A percentile compares a stretch with the other conserved stretches of the same genome.
phyloP scores from a whole-genome alignment of 2,797 vertebrate genomes.

The Heteromormyrus szaboi region DNA sequence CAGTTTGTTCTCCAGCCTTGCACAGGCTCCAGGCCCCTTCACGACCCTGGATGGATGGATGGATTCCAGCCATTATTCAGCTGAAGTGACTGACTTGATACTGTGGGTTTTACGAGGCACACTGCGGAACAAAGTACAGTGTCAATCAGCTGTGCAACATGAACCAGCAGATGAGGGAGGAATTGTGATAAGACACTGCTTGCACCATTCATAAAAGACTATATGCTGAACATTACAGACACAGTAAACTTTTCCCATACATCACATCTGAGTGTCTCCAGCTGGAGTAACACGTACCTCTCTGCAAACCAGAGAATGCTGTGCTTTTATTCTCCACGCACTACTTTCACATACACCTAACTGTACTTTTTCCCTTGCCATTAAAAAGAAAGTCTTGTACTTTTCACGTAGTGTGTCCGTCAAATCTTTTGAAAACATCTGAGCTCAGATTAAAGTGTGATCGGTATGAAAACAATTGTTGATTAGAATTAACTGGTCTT shows the following conservation, averaged over 20 bases:
- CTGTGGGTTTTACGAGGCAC: not conserved
- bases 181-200: not conserved
- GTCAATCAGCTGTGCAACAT: not conserved
- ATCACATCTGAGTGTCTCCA: not conserved
- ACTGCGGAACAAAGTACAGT: not conserved
- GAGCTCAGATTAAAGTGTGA: not conserved
- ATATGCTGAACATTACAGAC: not conserved
- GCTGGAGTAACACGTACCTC: not conserved
- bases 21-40: not conserved
- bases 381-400: not conserved
- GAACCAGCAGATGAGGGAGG: not conserved
- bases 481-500: slow-evolving; percentile 27
- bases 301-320: not conserved
- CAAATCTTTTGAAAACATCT: not conserved
- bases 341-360: not conserved
- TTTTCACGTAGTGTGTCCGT: not conserved
- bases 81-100: not conserved
- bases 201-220: not conserved
- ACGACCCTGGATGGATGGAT: not conserved
- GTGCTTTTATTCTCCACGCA: not conserved
- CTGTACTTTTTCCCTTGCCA: not conserved
- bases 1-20: not conserved
- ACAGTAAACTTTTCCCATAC: not conserved
- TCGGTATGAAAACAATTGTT: not conserved
- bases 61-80: not conserved